phyloP scores from a whole-genome alignment of 1,140 invertebrate genomes.

The Leptestheria dahalacensis region DNA sequence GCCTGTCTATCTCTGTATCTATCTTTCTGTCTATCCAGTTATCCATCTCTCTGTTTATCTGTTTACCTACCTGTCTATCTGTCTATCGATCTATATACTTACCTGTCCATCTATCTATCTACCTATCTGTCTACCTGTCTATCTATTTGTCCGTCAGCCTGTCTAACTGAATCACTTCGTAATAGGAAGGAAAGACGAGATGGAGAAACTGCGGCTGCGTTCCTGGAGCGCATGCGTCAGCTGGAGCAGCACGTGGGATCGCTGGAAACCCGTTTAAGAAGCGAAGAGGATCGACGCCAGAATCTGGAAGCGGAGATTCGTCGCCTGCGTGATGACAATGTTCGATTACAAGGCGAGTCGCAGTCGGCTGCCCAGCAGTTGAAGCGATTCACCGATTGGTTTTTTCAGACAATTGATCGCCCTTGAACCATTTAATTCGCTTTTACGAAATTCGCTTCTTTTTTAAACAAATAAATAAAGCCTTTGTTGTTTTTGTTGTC shows the following conservation, averaged over 20 bases:
- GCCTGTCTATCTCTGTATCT: too few relatives aligned
- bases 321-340: slow-evolving; percentile 65
- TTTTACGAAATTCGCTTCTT: background rate
- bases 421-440: slow-evolving; percentile 26
- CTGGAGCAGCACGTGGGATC: slow-evolving; percentile 43
- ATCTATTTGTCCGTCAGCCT: too few relatives aligned
- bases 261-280: slow-evolving; percentile 42
- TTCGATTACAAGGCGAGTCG: slow-evolving; percentile 69
- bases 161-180: too few relatives aligned
- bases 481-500: too few relatives aligned
- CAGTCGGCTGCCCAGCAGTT: slow-evolving; percentile 75
- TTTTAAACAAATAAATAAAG: too few relatives aligned
- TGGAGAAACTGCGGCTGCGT: background rate
- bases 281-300: slow-evolving; percentile 42
- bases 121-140: too few relatives aligned
- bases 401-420: slow-evolving; percentile 71
- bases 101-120: too few relatives aligned
- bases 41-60: too few relatives aligned
- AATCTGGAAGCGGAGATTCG: slow-evolving; percentile 51
- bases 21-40: too few relatives aligned
- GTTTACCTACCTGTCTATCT: too few relatives aligned
- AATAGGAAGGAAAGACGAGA: slow-evolving; percentile 13
- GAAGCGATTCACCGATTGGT: slow-evolving; percentile 82
- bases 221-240: slow-evolving; percentile 24
- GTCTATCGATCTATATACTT: too few relatives aligned